phyloP scores from a whole-genome alignment of 2,113 vertebrate genomes.

The Balaenoptera acutorostrata region DNA sequence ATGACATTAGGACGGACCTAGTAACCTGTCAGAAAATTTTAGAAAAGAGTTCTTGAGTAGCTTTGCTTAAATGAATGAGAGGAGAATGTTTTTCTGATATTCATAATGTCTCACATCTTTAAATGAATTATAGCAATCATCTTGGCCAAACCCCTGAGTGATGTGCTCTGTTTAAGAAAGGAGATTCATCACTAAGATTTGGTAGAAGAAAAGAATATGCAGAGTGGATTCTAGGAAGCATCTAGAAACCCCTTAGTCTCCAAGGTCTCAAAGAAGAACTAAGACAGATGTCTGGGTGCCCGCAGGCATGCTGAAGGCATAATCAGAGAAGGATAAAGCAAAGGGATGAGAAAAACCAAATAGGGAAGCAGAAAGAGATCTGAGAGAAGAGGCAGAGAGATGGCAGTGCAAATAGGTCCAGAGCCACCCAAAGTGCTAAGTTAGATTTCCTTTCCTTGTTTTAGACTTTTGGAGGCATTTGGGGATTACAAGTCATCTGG shows the following conservation, averaged over 20 bases:
- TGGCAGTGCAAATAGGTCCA: not conserved
- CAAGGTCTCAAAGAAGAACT: not conserved
- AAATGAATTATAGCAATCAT: not conserved
- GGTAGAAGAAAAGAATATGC: not conserved
- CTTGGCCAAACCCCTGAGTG: not conserved
- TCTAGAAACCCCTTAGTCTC: not conserved
- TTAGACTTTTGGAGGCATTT: not conserved
- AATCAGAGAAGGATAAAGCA: not conserved
- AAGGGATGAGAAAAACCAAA: not conserved
- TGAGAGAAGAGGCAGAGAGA: not conserved
- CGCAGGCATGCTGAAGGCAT: not conserved
- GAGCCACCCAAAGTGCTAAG: not conserved
- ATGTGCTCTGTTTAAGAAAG: not conserved
- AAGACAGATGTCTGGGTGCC: not conserved
- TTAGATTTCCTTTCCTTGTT: not conserved
- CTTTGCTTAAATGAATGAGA: not conserved
- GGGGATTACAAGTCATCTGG: not conserved
- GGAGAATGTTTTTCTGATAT: not conserved
- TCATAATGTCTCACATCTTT: not conserved
- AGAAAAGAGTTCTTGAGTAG: not conserved
- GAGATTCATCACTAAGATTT: slow-evolving; percentile 6
- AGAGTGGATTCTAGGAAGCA: not conserved
- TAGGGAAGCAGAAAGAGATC: not conserved
- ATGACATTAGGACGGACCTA: not conserved
- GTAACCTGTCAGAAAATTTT: not conserved